These are phyloP conservation scores for Petrocephalus sullivani DNA, from an alignment of 2,797 vertebrate genomes.

Conservation along the genomic window DNA sequence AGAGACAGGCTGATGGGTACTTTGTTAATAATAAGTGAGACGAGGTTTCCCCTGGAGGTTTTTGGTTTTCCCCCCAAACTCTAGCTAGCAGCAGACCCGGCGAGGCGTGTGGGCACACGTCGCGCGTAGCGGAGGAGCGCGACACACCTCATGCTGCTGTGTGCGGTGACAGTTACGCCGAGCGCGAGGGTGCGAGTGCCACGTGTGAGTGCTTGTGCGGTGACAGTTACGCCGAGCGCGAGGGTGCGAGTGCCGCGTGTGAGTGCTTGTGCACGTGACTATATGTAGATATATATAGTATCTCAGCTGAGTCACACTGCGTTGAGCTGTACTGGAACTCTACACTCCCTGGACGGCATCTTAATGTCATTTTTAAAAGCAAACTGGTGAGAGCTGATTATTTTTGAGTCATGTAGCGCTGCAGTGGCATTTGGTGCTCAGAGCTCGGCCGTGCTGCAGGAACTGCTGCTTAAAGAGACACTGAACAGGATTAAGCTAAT, in stretches of 20 bases:
- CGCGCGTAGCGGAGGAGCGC: neutral
- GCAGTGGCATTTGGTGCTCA: neutral
- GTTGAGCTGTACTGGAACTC: neutral
- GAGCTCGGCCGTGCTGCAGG: too few relatives aligned
- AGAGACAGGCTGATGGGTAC: neutral
- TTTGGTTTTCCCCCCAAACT: neutral
- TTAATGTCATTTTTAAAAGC: neutral
- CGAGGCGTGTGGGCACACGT: neutral
- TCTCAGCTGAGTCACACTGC: neutral
- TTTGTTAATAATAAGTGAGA: neutral
- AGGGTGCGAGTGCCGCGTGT: neutral
- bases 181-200: neutral
- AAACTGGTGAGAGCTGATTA: neutral
- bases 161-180: neutral
- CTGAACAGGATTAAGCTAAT: neutral
- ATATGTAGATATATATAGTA: neutral
- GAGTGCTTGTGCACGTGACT: neutral
- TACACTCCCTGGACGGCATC: neutral
- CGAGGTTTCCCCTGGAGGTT: neutral
- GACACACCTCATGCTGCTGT: neutral
- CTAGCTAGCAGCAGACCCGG: neutral
- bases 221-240: neutral
- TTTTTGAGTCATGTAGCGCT: neutral
- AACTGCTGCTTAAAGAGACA: neutral
- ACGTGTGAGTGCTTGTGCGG: neutral